A percentile compares a stretch with the other conserved stretches of the same genome.
Evolutionary conservation across 2,797 vertebrate species (phyloP).

Genomic region (Florisuga fusca): DNA sequence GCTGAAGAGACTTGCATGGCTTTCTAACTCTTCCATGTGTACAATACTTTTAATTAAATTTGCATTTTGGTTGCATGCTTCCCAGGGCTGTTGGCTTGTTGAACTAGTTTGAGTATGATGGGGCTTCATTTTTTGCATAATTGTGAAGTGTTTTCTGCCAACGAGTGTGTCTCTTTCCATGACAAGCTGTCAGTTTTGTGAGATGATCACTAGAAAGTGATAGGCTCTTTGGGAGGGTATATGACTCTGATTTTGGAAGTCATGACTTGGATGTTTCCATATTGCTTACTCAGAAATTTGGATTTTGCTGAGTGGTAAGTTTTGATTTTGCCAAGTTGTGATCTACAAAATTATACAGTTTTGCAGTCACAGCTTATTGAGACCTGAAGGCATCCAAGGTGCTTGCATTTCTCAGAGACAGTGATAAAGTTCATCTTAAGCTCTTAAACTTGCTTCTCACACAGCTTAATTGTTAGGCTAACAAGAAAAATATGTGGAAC

Average conservation of each 20-base stretch:
- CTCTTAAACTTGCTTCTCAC: neutral
- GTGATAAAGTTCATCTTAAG: neutral
- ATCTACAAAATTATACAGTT: neutral
- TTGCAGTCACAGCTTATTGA: constrained; percentile 7
- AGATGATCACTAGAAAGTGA: neutral
- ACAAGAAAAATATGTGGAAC: neutral
- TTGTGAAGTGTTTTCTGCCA: neutral
- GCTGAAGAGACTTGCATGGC: neutral
- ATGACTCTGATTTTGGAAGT: neutral
- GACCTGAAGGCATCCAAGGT: neutral
- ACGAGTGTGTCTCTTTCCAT: accelerated
- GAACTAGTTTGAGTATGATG: neutral
- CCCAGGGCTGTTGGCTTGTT: neutral
- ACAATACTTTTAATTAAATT: constrained; percentile 24
- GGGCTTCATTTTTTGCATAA: neutral
- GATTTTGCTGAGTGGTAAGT: neutral
- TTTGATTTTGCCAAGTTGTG: constrained; percentile 17
- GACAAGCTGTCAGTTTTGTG: neutral
- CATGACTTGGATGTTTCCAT: constrained; percentile 13
- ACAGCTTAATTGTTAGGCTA: neutral
- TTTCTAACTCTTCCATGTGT: neutral
- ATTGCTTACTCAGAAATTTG: neutral
- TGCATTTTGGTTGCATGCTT: neutral
- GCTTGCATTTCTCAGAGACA: neutral
- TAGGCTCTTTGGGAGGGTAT: neutral